A percentile compares a stretch with the other conserved stretches of the same genome.
Evolutionary conservation across 2,888 invertebrate species (phyloP).

Genomic region (Timema cristinae): DNA sequence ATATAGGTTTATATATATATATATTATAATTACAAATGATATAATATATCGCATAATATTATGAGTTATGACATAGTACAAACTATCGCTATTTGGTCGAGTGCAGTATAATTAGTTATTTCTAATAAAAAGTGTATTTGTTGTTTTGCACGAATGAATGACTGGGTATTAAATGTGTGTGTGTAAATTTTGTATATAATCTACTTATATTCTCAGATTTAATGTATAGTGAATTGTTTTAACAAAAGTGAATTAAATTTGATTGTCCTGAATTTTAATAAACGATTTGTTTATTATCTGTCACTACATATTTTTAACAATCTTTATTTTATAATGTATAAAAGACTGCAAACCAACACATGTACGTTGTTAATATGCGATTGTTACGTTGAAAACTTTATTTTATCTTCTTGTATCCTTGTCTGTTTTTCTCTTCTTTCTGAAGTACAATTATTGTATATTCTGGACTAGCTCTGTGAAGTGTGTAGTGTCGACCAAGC

Average conservation of each 20-base stretch:
- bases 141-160: slow-evolving; percentile 20
- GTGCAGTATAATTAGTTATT: slow-evolving; percentile 19
- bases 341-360: slow-evolving; percentile 27
- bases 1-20: slow-evolving; percentile 30
- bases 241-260: too few species aligned
- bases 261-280: too few species aligned
- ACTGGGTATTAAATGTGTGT: neutral
- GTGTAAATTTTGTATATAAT: slow-evolving; percentile 29
- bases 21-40: slow-evolving; percentile 24
- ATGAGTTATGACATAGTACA: slow-evolving; percentile 31
- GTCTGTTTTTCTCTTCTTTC: slow-evolving; percentile 18
- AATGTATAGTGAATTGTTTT: too few species aligned
- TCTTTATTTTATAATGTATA: slow-evolving; percentile 20
- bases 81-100: slow-evolving; percentile 27
- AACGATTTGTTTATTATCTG: too few species aligned
- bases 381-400: slow-evolving; percentile 7
- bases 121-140: slow-evolving; percentile 17
- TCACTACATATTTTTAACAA: slow-evolving; percentile 22
- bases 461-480: neutral
- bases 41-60: slow-evolving; percentile 23
- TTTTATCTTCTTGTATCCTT: slow-evolving; percentile 16
- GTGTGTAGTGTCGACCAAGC: slow-evolving; percentile 6
- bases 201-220: too few species aligned
- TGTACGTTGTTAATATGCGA: slow-evolving; percentile 9
- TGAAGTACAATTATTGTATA: slow-evolving; percentile 13